Conservation (phyloP, 2,113 vertebrate genomes). For the Campylomormyrus numenius region DNA sequence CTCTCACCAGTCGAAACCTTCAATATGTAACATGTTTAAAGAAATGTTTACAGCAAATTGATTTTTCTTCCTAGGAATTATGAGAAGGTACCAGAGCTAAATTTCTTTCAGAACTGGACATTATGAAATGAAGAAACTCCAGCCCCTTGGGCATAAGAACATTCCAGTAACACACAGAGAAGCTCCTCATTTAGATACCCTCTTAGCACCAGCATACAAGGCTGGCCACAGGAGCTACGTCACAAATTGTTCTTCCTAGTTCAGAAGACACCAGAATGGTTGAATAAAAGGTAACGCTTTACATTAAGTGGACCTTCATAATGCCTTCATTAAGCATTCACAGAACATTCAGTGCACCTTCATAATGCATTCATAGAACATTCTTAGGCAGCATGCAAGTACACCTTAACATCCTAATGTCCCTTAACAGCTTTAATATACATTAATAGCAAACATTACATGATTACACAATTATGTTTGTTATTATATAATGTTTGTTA, state of each 20-base stretch:
- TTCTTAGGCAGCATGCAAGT: too few species aligned
- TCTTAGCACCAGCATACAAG: neutral
- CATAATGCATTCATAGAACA: too few species aligned
- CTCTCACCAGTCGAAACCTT: neutral
- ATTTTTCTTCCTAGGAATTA: neutral
- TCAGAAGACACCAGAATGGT: neutral
- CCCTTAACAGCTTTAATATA: too few species aligned
- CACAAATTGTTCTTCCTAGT: neutral
- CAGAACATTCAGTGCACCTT: too few species aligned
- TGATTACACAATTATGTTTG: too few species aligned
- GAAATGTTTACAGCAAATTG: neutral
- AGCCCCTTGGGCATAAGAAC: conserved; percentile 34
- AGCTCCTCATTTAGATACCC: neutral
- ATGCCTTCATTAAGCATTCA: too few species aligned
- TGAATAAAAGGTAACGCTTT: neutral
- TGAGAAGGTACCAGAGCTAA: neutral
- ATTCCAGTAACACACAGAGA: conserved; percentile 41
- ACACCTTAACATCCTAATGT: too few species aligned
- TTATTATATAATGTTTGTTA: too few species aligned
- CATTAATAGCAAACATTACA: too few species aligned
- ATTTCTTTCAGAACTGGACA: neutral
- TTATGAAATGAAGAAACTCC: conserved; percentile 41
- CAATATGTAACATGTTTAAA: neutral
- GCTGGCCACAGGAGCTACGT: neutral
- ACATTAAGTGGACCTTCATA: too few species aligned